Percentiles rank a stretch among this genome's conserved stretches.
Conservation (phyloP, 1,140 invertebrate genomes). For the Hyles euphorbiae region DNA sequence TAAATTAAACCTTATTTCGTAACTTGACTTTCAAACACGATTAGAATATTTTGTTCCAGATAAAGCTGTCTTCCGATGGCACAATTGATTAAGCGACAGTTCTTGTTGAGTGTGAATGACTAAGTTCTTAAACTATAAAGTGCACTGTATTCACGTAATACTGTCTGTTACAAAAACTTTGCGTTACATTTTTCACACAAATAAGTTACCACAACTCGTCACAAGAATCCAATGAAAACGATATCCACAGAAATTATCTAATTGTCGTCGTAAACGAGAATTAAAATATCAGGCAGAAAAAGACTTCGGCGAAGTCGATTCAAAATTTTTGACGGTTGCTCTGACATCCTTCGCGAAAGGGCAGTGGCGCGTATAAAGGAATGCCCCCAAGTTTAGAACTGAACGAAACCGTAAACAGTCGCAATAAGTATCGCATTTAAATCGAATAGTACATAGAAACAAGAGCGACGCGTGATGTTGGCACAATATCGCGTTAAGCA, state of each 20-base stretch:
- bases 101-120: not conserved
- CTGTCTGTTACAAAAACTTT: conserved; percentile 23
- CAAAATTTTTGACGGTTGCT: conserved; percentile 60
- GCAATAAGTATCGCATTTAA: conserved; percentile 14
- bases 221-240: conserved; percentile 12
- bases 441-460: conserved; percentile 18
- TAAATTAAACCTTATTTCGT: conserved; percentile 20
- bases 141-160: conserved; percentile 22
- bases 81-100: conserved; percentile 35
- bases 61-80: conserved; percentile 57
- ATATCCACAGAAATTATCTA: conserved; percentile 25
- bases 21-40: conserved; percentile 52
- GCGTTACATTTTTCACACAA: conserved; percentile 37
- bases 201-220: conserved; percentile 21
- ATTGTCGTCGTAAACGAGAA: conserved; percentile 67
- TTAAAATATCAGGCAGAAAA: conserved; percentile 59
- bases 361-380: conserved; percentile 1
- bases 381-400: conserved; percentile 1
- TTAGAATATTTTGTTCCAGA: conserved; percentile 48
- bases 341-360: conserved; percentile 53
- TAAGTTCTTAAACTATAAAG: conserved; percentile 10
- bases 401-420: conserved; percentile 11
- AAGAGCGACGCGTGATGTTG: conserved; percentile 37
- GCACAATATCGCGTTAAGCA: conserved; percentile 43
- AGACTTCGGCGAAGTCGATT: conserved; percentile 55